Conservation (phyloP, 2,888 invertebrate species). For the Luffia ferchaultella region DNA sequence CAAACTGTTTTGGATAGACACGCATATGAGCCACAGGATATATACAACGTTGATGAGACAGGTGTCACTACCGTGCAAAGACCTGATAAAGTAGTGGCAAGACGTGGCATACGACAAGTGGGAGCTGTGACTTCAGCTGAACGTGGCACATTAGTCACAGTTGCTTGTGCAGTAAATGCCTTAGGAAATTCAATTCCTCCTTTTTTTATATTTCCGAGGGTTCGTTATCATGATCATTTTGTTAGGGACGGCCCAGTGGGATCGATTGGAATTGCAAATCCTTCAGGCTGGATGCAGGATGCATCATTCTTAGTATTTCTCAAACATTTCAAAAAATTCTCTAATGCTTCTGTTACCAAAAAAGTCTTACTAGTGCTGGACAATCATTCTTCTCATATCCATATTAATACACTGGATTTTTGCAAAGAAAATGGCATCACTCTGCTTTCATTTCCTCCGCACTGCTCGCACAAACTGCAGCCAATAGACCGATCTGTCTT, state of each 20-base stretch:
- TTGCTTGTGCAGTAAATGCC: conserved; percentile 15
- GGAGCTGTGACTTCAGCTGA: conserved; percentile 7
- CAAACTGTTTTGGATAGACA: conserved; percentile 14
- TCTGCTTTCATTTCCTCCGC: conserved; percentile 21
- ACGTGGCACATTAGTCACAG: conserved; percentile 7
- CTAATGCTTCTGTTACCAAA: not conserved
- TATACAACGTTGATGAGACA: conserved; percentile 13
- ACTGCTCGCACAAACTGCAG: conserved; percentile 9
- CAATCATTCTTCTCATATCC: conserved; percentile 6
- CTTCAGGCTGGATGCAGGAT: conserved; percentile 7
- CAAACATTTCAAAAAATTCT: conserved; percentile 5
- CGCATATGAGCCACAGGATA: conserved; percentile 15
- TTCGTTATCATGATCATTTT: too few species aligned
- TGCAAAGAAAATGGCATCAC: conserved; percentile 12
- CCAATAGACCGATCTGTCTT: conserved; percentile 5
- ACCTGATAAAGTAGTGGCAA: conserved; percentile 5
- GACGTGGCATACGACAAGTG: conserved; percentile 4
- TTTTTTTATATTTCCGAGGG: conserved; percentile 21
- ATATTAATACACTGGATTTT: conserved; percentile 5
- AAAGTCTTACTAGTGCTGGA: conserved; percentile 6
- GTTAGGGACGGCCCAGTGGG: too few species aligned
- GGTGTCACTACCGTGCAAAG: conserved; percentile 9
- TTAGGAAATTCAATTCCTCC: conserved; percentile 23
- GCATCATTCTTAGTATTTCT: conserved; percentile 3
- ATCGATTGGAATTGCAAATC: conserved; percentile 5